Evolutionary conservation across 2,888 invertebrate species (phyloP).

Genomic region (Megalurothrips usitatus): DNA sequence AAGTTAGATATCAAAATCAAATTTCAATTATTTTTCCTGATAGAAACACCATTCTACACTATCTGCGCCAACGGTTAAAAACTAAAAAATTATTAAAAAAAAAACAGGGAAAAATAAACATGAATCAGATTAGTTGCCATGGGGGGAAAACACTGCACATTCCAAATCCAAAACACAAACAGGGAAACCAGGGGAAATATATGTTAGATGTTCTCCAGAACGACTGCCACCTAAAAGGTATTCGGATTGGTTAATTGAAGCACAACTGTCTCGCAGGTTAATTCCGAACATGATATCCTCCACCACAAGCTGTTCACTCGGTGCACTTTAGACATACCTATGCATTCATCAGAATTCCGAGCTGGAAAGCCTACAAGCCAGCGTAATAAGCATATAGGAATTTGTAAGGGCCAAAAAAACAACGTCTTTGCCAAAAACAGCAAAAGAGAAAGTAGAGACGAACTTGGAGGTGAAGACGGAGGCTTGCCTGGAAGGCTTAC

Average conservation of each 20-base stretch:
- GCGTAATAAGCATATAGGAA: constrained; percentile 15
- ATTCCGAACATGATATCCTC: not conserved
- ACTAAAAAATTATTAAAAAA: too few relatives aligned
- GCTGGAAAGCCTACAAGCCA: constrained; percentile 22
- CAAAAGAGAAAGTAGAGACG: constrained; percentile 20
- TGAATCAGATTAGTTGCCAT: too few relatives aligned
- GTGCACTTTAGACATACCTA: not conserved
- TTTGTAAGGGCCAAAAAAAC: not conserved
- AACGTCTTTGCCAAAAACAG: constrained; percentile 11
- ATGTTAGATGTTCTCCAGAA: not conserved
- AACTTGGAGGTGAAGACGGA: not conserved
- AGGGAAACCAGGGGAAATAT: not conserved
- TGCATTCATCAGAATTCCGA: not conserved
- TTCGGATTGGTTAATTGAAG: not conserved
- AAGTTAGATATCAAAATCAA: too few relatives aligned
- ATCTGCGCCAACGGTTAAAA: too few relatives aligned
- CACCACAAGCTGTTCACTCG: not conserved
- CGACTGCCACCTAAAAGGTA: not conserved
- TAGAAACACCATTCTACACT: too few relatives aligned
- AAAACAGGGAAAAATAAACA: too few relatives aligned
- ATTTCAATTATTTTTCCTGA: too few relatives aligned
- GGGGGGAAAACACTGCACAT: too few relatives aligned
- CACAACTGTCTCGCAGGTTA: not conserved
- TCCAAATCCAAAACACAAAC: not conserved
- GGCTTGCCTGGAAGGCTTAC: constrained; percentile 14